phyloP scores from a whole-genome alignment of 2,113 vertebrate genomes.

The Dromas ardeola region DNA sequence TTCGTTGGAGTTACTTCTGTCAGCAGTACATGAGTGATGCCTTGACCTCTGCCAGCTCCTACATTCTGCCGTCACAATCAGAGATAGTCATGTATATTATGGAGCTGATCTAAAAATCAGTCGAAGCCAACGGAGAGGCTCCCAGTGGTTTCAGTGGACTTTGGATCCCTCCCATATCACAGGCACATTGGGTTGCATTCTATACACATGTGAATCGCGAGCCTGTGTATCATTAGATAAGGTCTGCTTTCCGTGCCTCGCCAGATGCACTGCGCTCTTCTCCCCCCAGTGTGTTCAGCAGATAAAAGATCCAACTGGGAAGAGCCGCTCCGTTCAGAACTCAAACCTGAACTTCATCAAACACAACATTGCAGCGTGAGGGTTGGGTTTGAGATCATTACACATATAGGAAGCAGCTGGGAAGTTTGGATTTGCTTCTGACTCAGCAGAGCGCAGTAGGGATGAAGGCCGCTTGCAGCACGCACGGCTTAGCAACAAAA shows the following conservation, averaged over 20 bases:
- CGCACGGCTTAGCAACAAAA: background rate
- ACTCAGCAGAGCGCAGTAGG: background rate
- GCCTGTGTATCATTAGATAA: background rate
- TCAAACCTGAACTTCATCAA: slow-evolving; percentile 12
- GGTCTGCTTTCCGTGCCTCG: background rate
- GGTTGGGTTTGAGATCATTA: background rate
- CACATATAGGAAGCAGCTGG: background rate
- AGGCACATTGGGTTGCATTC: background rate
- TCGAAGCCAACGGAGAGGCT: background rate
- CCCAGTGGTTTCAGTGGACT: background rate
- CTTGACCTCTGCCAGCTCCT: background rate
- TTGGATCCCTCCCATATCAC: background rate
- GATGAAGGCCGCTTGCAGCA: background rate
- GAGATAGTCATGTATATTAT: fast-evolving
- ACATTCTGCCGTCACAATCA: background rate
- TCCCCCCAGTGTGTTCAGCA: background rate
- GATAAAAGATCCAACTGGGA: background rate
- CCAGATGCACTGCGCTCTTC: background rate
- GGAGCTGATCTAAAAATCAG: background rate
- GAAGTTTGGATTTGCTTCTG: background rate
- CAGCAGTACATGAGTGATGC: fast-evolving
- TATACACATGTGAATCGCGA: fast-evolving
- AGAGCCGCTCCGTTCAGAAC: background rate
- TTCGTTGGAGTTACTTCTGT: background rate
- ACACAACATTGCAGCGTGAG: fast-evolving